Evolutionary conservation across 2,888 invertebrate species (phyloP), one percentile per base, ranked within the genome.

Genomic region (Entomobrya proxima): DNA sequence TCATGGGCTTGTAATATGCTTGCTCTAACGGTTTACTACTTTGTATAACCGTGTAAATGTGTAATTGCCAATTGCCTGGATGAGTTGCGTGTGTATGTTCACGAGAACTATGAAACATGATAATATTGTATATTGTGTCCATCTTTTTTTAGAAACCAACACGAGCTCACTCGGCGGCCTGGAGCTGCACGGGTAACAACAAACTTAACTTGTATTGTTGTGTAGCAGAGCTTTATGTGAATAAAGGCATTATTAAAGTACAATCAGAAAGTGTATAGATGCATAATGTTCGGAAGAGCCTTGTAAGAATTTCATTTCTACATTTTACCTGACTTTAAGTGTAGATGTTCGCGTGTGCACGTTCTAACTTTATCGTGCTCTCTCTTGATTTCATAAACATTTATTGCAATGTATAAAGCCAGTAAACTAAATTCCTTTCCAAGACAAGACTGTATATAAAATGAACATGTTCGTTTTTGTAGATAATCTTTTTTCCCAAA

Each of bases 11-110:
- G 37, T 64, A 64, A 64, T n/a, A n/a, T 64, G 30, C 9, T 47
- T 18, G 44, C 30, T 74, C 11, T 35, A 9, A 18, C 50, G 32
- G 47, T 32, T 27, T 35, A 37, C 32, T 64, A 18, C 40, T 2
- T 27, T 58, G 72, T 30, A 44, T 44, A 21, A 72, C 15, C 13
- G 40, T 40, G 21, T 21, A 37, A 9, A 15, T 52, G 9, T 50
- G 75, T 52, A 77, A 77, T 77, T 77, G 61, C 32, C n/a, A n/a
- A n/a, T n/a, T n/a, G n/a, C n/a, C n/a, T 61, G 61, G 64, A 61
- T 77, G 44, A 35, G 37, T 77, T 77, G 77, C 77, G 64, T 77
- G 77, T 47, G 58, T 58, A 24, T 27, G 13, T 67, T 40, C 6
- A 7, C 24, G 5, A 58, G 3, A 27, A 13, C n/a, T n/a, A n/a